Evolutionary conservation across 1,140 invertebrate genomes (phyloP), one percentile per base, ranked within the genome.

Genomic region (Drosophila sechellia): DNA sequence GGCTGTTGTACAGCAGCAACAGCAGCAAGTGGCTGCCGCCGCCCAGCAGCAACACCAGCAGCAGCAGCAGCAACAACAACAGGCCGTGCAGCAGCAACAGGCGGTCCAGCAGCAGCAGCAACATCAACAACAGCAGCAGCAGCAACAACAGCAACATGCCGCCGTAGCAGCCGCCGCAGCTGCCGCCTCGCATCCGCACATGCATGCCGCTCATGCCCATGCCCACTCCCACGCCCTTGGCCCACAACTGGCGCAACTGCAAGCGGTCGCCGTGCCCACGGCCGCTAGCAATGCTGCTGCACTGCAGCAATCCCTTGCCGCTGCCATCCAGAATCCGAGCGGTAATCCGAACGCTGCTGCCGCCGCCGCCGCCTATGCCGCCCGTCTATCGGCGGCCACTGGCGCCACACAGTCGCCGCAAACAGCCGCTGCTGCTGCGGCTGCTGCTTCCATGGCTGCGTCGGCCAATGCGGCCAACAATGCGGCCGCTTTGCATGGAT

Each of bases 401-500:
- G 79, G 93, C 93, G 77, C 81, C 46, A 57, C 79, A 79, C 94
- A 94, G 80, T 93, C 95, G 85, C 94, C 94, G 60, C 94, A 95
- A 90, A 94, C 94, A 70, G 94, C 94, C 79, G 92, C 85, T 78
- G 81, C 90, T 79, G 81, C 84, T 59, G 94, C 96, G 50, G 94
- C 95, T 89, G 95, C 94, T 83, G 95, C 95, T 37, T 92, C 77
- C 92, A 93, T 92, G 87, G 86, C 91, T 35, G 92, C 93, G n/a
- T 93, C 95, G 85, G 93, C 95, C 43, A 95, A 96, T 34, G 95
- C 95, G 92, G 95, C 96, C 57, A 94, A 96, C 48, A 94, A 61
- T 91, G 93, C 91, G 80, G 93, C 95, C 61, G 95, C 95, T 90
- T 93, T 96, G 90, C 95, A 96, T 94, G 95, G 96, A 93, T 96